A percentile compares a stretch with the other conserved stretches of the same genome.
Conservation (phyloP, 2,888 invertebrate genomes). For the Drosophila atripex region DNA sequence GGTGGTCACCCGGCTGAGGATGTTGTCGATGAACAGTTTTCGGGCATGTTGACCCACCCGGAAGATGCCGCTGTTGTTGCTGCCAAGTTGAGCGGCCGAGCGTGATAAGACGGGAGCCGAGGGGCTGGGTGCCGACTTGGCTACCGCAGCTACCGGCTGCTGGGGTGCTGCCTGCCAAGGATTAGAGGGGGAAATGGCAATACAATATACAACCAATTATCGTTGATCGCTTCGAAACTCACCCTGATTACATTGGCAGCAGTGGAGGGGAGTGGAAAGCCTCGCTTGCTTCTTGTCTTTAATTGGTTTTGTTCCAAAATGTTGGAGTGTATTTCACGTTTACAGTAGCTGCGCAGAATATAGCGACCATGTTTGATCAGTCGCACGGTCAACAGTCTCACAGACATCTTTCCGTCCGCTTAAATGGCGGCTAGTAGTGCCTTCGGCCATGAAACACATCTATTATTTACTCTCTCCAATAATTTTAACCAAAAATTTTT, state of each 20-base stretch:
- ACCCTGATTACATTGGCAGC: slow-evolving; percentile 76
- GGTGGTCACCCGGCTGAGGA: slow-evolving; percentile 88
- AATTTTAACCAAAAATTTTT: no score
- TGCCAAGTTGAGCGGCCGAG: slow-evolving; percentile 2
- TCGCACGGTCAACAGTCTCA: slow-evolving; percentile 85
- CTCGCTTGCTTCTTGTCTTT: slow-evolving; percentile 79
- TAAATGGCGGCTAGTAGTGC: slow-evolving; percentile 10
- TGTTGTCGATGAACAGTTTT: slow-evolving; percentile 88
- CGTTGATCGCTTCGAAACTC: slow-evolving; percentile 24
- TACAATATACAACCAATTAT: background rate
- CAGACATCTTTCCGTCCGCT: slow-evolving; percentile 84
- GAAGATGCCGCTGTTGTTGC: slow-evolving; percentile 81
- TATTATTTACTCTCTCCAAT: background rate
- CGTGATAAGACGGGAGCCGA: slow-evolving; percentile 49
- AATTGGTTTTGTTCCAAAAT: slow-evolving; percentile 83
- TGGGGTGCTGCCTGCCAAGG: slow-evolving; percentile 41
- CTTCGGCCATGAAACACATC: background rate
- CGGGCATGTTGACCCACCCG: slow-evolving; percentile 87
- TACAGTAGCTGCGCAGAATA: slow-evolving; percentile 85
- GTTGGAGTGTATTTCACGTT: slow-evolving; percentile 85
- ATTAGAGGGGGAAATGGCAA: background rate
- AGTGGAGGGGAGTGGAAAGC: slow-evolving; percentile 69
- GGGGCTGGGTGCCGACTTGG: slow-evolving; percentile 24
- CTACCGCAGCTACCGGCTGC: slow-evolving; percentile 24
- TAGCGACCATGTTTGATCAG: slow-evolving; percentile 87